These are phyloP conservation scores for Salarias fasciatus DNA, from an alignment of 2,797 vertebrate genomes.

Conservation along the genomic window DNA sequence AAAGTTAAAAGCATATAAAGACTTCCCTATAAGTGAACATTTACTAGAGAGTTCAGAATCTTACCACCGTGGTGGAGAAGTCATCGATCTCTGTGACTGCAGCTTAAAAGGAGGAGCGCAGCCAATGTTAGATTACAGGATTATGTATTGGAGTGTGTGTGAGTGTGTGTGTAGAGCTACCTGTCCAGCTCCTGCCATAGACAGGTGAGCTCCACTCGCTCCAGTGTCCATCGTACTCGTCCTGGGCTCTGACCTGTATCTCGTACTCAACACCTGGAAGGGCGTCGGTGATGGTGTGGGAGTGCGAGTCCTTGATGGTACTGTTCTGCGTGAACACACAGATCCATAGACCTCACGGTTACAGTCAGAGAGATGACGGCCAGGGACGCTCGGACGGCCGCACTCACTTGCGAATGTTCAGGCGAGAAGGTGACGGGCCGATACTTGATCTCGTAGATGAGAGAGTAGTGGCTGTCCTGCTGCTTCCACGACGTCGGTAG, in stretches of 20 bases:
- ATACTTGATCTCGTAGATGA: constrained; percentile 87
- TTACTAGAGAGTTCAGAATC: constrained; percentile 11
- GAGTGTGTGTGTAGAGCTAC: constrained; percentile 50
- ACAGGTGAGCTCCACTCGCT: constrained; percentile 87
- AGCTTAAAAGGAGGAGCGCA: constrained; percentile 27
- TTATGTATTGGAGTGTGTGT: too few relatives aligned
- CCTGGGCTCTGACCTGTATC: constrained; percentile 83
- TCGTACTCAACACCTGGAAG: constrained; percentile 71
- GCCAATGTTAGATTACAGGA: constrained; percentile 20
- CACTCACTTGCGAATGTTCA: constrained; percentile 33
- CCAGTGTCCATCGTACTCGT: constrained; percentile 87
- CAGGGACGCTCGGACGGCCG: neutral
- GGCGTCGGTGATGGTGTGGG: constrained; percentile 76
- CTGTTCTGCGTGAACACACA: constrained; percentile 29
- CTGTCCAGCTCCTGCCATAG: constrained; percentile 83
- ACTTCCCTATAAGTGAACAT: neutral
- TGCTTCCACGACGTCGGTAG: constrained; percentile 84
- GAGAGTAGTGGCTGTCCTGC: constrained; percentile 62
- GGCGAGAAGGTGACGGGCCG: constrained; percentile 36
- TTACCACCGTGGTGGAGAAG: constrained; percentile 27
- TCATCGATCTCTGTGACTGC: constrained; percentile 7
- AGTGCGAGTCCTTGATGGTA: rapidly evolving
- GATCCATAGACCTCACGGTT: neutral
- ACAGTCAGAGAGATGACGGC: too few relatives aligned
- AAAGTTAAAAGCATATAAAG: neutral